Conservation (phyloP, 2,797 vertebrate genomes). For the Sorex maritimensis region DNA sequence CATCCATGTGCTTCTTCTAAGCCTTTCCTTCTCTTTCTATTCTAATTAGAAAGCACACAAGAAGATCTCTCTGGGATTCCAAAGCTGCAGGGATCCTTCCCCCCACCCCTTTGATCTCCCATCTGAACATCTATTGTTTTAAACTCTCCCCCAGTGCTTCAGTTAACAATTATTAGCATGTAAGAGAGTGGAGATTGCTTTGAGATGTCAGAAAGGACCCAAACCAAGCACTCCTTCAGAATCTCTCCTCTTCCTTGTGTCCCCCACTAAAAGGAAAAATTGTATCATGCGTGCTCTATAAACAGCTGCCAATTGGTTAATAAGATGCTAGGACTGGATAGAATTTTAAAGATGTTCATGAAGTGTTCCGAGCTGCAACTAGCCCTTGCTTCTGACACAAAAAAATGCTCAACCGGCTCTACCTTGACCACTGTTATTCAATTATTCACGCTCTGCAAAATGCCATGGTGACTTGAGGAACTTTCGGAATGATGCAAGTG, state of each 20-base stretch:
- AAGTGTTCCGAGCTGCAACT: conserved; percentile 37
- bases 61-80: conserved; percentile 45
- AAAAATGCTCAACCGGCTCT: background rate
- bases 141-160: conserved; percentile 1
- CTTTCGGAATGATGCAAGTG: conserved; percentile 6
- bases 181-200: conserved; percentile 58
- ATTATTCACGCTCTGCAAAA: conserved; percentile 57
- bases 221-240: conserved; percentile 15
- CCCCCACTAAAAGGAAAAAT: background rate
- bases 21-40: conserved; percentile 1
- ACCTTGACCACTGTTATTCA: background rate
- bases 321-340: conserved; percentile 31
- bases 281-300: background rate
- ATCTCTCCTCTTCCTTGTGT: background rate
- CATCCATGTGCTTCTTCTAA: conserved; percentile 59
- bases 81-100: conserved; percentile 45
- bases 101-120: conserved; percentile 54
- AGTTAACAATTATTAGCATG: conserved; percentile 77
- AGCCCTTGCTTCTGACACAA: background rate
- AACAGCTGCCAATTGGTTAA: conserved; percentile 53
- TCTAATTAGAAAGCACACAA: conserved; percentile 80
- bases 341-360: conserved; percentile 64
- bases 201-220: conserved; percentile 45
- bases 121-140: conserved; percentile 82
- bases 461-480: background rate